Conservation (phyloP, 2,888 invertebrate species). For the Drosophila diplacantha region DNA sequence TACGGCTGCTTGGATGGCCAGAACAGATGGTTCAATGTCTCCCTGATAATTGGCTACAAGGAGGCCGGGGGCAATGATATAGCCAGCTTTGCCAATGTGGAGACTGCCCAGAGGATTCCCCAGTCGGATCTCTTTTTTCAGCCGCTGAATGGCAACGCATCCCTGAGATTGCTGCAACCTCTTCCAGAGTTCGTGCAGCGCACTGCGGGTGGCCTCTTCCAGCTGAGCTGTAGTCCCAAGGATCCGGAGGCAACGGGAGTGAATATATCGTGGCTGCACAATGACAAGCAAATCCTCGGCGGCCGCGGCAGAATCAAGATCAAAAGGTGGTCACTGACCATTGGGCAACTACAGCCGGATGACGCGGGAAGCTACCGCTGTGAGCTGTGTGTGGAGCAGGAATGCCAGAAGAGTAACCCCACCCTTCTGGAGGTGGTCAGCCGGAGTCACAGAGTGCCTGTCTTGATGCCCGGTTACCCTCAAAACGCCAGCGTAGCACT, state of each 20-base stretch:
- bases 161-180: conserved; percentile 35
- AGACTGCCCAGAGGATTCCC: neutral
- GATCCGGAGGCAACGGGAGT: conserved; percentile 5
- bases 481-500: conserved; percentile 86
- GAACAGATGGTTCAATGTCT: conserved; percentile 70
- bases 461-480: conserved; percentile 80
- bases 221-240: conserved; percentile 82
- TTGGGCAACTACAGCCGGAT: conserved; percentile 87
- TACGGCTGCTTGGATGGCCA: conserved; percentile 66
- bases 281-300: conserved; percentile 79
- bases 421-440: conserved; percentile 86
- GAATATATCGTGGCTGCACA: conserved; percentile 90
- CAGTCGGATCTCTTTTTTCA: conserved; percentile 30
- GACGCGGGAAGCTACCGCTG: conserved; percentile 95
- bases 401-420: conserved; percentile 84
- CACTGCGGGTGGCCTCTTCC: conserved; percentile 86
- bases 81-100: conserved; percentile 46
- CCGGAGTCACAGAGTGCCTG: conserved; percentile 84
- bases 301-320: conserved; percentile 76
- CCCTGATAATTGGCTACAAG: conserved; percentile 58
- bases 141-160: conserved; percentile 23
- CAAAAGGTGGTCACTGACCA: conserved; percentile 84
- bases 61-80: conserved; percentile 48
- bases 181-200: conserved; percentile 78
- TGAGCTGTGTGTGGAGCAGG: conserved; percentile 87